Evolutionary conservation across 2,888 invertebrate genomes (phyloP), one percentile per base, ranked within the genome.

Genomic region (Chrysolina americana): DNA sequence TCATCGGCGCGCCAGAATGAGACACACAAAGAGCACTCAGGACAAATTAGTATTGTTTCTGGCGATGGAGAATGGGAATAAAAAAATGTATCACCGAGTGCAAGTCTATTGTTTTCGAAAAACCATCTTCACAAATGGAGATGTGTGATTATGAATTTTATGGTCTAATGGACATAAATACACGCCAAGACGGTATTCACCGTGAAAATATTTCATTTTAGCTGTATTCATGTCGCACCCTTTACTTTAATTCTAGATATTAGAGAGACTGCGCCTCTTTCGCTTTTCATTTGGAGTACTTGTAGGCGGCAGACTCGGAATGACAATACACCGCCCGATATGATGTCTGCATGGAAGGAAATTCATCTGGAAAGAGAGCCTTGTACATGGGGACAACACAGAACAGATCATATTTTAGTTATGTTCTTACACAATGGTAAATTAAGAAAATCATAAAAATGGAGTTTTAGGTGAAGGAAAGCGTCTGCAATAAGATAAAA

Each of bases 181-280:
- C 19, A 66, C 66, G 50, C 23, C 28, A 59, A 59, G 59, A 59
- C 59, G 59, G 59, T 59, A 59, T 59, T 59, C 59, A 59, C 28
- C 59, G 59, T 59, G 59, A 68, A 68, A 72, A 72, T 72, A 68
- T 72, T 68, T 72, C 66, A 72, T 72, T 72, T 63, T 50, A 72
- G 72, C 68, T 68, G 41, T 72, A 72, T 68, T 72, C 66, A 68
- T 65, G 62, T 72, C 72, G 62, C 72, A 72, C 72, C 72, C 72
- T 72, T 66, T 41, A 63, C 72, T 68, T 66, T 68, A 72, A 72
- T 72, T 72, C 68, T 72, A 72, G 72, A 72, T 72, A 72, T 72
- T 72, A 72, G 62, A 65, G 66, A 65, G 66, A 66, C 62, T 72
- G 68, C 72, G 63, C 72, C 72, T 72, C 62, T 72, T 68, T 72